Evolutionary conservation across 2,888 invertebrate species (phyloP).

Genomic region (Mactromeris polynyma): DNA sequence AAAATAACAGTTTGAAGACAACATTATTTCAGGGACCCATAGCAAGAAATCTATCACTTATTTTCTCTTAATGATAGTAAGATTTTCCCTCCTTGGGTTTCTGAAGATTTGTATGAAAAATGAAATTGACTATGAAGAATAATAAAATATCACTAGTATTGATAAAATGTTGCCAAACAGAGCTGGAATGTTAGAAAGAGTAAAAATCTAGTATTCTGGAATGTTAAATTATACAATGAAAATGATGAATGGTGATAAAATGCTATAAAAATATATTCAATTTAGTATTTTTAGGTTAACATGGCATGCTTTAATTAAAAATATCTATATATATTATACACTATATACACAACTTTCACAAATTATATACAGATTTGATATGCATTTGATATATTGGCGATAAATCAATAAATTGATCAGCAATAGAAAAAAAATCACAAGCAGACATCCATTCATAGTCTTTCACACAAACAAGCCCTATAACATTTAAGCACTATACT

Average conservation of each 20-base stretch:
- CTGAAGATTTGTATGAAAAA: no score
- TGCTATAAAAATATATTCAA: constrained; percentile 13
- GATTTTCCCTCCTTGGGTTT: no score
- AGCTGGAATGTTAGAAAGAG: constrained; percentile 4
- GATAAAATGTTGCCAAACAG: background rate
- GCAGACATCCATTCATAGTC: background rate
- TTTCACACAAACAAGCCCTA: background rate
- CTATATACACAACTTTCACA: constrained; percentile 47
- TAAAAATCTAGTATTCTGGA: background rate
- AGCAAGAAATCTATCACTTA: no score
- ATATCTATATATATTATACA: constrained; percentile 28
- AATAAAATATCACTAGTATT: background rate
- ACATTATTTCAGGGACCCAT: no score
- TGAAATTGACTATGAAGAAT: no score
- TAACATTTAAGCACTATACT: background rate
- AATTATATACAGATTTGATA: constrained; percentile 60
- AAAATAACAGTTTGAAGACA: no score
- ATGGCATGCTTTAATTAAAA: constrained; percentile 16
- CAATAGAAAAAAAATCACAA: background rate
- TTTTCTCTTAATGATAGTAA: no score
- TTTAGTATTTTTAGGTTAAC: background rate
- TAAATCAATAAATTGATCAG: constrained; percentile 8
- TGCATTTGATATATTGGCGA: constrained; percentile 58
- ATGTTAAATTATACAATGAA: background rate
- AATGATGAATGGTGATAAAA: background rate